A percentile compares a stretch with the other conserved stretches of the same genome.
phyloP scores from a whole-genome alignment of 2,888 invertebrate species.

The Metellina segmentata region DNA sequence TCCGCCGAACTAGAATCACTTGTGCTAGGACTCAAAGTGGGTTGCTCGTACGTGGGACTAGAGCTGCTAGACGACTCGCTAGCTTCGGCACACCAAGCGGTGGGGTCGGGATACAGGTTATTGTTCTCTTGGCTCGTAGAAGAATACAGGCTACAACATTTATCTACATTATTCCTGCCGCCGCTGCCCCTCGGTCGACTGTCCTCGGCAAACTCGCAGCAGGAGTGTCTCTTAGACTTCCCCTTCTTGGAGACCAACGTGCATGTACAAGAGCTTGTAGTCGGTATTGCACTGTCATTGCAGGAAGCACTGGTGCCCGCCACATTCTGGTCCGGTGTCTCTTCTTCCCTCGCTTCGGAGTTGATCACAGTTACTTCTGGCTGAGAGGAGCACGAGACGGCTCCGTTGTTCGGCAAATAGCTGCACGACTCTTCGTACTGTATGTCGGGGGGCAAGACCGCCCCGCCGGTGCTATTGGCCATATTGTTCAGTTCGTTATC shows the following conservation, averaged over 20 bases:
- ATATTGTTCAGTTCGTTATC: slow-evolving; percentile 65
- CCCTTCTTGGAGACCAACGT: slow-evolving; percentile 42
- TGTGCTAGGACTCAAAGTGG: slow-evolving; percentile 78
- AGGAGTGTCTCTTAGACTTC: slow-evolving; percentile 71
- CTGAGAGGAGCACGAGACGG: slow-evolving; percentile 21
- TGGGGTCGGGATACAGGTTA: slow-evolving; percentile 77
- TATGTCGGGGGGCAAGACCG: slow-evolving; percentile 68
- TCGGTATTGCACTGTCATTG: slow-evolving; percentile 25
- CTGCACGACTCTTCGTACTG: slow-evolving; percentile 74
- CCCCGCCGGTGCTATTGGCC: slow-evolving; percentile 52
- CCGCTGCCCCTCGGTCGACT: slow-evolving; percentile 12
- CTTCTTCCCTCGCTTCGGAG: slow-evolving; percentile 20
- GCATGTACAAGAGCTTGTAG: slow-evolving; percentile 64
- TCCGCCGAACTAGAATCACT: slow-evolving; percentile 78
- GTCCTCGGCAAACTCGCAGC: slow-evolving; percentile 61
- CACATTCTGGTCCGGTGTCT: slow-evolving; percentile 28
- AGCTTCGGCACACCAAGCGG: slow-evolving; percentile 77
- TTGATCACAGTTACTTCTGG: slow-evolving; percentile 48
- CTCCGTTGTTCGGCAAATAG: slow-evolving; percentile 41
- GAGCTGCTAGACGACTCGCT: slow-evolving; percentile 78
- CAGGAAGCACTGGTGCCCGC: slow-evolving; percentile 33
- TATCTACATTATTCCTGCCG: slow-evolving; percentile 44
- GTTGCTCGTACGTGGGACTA: slow-evolving; percentile 77
- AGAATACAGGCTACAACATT: slow-evolving; percentile 49
- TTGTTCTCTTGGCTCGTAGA: slow-evolving; percentile 65